These are phyloP conservation scores for Egretta garzetta DNA, from an alignment of 2,113 vertebrate genomes.

Conservation along the genomic window DNA sequence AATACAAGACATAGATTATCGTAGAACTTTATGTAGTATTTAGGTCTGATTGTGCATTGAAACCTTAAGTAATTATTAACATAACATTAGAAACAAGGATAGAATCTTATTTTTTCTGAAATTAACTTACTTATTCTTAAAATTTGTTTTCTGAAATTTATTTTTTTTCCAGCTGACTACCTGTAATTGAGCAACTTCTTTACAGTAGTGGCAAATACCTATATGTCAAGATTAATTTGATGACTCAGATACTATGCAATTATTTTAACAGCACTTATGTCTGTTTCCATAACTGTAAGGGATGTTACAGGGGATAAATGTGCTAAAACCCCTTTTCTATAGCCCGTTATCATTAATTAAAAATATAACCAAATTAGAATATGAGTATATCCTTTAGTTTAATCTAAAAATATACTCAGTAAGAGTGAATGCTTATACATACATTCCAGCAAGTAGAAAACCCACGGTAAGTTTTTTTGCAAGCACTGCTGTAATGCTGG, in stretches of 20 bases:
- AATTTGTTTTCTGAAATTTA: too few relatives aligned
- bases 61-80: not conserved
- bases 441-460: not conserved
- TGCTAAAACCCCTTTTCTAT: not conserved
- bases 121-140: too few relatives aligned
- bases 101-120: not conserved
- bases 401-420: not conserved
- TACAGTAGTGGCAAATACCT: not conserved
- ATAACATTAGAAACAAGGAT: not conserved
- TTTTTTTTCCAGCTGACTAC: not conserved
- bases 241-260: not conserved
- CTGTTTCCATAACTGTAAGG: not conserved
- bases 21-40: not conserved
- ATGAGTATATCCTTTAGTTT: not conserved
- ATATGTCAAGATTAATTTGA: not conserved
- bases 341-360: not conserved
- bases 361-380: not conserved
- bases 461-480: not conserved
- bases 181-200: not conserved
- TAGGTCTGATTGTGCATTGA: not conserved
- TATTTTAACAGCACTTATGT: constrained; percentile 1
- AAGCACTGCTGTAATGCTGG: not conserved
- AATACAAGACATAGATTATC: not conserved
- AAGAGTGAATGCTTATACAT: not conserved
- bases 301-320: not conserved